phyloP scores from a whole-genome alignment of 2,797 vertebrate species.

The Podargus strigoides region DNA sequence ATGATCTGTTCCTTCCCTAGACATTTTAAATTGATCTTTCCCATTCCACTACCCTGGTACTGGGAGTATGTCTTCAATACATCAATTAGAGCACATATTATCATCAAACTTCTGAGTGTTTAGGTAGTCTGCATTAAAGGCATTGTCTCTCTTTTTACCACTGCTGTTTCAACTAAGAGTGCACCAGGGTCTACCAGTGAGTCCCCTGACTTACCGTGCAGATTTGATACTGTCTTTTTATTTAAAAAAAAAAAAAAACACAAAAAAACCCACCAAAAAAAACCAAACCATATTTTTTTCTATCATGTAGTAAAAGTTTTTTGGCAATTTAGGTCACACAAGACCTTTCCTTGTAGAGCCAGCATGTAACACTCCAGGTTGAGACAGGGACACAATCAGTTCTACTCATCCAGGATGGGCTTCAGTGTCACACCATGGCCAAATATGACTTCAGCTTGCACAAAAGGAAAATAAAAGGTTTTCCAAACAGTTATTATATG shows the following conservation, averaged over 20 bases:
- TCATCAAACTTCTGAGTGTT: not conserved
- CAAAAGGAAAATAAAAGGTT: not conserved
- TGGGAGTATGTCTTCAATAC: not conserved
- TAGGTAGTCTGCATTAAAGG: not conserved
- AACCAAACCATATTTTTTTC: not conserved
- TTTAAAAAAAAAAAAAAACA: not conserved
- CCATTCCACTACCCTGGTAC: not conserved
- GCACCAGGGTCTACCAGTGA: not conserved
- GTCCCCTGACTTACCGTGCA: not conserved
- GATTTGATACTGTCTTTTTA: not conserved
- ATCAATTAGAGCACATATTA: not conserved
- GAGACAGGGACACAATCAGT: not conserved
- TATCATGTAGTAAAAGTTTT: not conserved
- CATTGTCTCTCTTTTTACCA: not conserved
- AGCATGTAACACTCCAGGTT: not conserved
- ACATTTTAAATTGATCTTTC: slow-evolving; percentile 43
- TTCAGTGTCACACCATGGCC: not conserved
- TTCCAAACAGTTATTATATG: not conserved
- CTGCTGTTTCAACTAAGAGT: slow-evolving; percentile 8
- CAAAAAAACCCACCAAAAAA: not conserved
- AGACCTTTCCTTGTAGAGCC: not conserved
- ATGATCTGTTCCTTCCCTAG: slow-evolving; percentile 9
- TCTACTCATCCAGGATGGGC: not conserved
- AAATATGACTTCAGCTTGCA: not conserved
- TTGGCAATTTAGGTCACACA: not conserved